Evolutionary conservation across 2,113 vertebrate genomes (phyloP).

Genomic region (Sceloporus undulatus): DNA sequence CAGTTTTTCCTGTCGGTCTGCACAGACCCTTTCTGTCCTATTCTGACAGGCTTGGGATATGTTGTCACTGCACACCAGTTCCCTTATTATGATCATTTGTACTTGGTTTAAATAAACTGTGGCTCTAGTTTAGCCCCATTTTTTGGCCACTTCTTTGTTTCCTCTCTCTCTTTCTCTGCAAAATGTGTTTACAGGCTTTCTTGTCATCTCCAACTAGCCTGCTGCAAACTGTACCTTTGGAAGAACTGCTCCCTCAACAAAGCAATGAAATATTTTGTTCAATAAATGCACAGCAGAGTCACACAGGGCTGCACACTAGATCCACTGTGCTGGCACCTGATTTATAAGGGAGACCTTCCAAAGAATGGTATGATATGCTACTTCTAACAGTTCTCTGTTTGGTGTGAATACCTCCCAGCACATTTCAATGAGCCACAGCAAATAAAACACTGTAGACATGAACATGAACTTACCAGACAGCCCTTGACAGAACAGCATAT

Average conservation of each 20-base stretch:
- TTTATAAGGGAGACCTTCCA: not conserved
- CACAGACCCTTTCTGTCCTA: too few species aligned
- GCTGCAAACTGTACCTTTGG: conserved; percentile 15
- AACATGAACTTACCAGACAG: conserved; percentile 44
- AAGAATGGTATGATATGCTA: not conserved
- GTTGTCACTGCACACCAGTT: too few species aligned
- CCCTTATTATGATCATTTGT: too few species aligned
- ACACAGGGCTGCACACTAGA: not conserved
- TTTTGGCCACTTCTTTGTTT: not conserved
- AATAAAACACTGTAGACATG: not conserved
- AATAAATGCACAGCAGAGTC: not conserved
- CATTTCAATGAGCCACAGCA: conserved; percentile 43
- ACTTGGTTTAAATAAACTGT: too few species aligned
- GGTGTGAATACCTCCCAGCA: conserved; percentile 27
- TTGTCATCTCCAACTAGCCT: not conserved
- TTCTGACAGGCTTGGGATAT: too few species aligned
- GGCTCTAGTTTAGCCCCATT: not conserved
- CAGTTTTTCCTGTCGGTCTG: too few species aligned
- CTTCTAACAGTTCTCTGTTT: not conserved
- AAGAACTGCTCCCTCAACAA: not conserved
- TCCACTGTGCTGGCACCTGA: not conserved
- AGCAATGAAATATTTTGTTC: not conserved
- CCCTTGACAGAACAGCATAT: conserved; percentile 37
- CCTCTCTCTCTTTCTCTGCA: not conserved
- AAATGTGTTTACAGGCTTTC: not conserved